Percentiles rank a stretch among this genome's conserved stretches.
phyloP scores from a whole-genome alignment of 2,113 vertebrate species.

The Lycocorax pyrrhopterus region DNA sequence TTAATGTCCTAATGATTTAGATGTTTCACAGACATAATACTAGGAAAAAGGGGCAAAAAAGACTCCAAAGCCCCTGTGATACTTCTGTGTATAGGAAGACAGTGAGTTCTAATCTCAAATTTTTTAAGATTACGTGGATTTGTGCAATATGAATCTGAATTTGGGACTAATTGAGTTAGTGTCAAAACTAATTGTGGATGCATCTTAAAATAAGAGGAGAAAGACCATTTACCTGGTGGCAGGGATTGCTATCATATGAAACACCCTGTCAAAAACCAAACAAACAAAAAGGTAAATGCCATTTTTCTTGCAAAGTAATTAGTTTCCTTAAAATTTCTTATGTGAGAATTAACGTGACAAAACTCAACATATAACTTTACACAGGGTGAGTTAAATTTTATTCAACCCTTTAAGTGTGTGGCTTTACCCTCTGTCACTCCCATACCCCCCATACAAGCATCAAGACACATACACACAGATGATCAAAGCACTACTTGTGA shows the following conservation, averaged over 20 bases:
- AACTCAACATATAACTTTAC: background rate
- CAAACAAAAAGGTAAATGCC: background rate
- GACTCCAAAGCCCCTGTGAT: background rate
- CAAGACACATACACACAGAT: background rate
- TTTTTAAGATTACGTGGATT: background rate
- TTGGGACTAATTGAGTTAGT: background rate
- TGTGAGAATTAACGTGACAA: background rate
- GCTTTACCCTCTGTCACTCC: background rate
- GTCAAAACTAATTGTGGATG: background rate
- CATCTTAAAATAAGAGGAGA: background rate
- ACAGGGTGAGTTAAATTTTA: background rate
- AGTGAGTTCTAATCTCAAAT: background rate
- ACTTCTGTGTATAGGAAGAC: background rate
- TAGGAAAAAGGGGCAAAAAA: background rate
- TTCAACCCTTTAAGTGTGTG: background rate
- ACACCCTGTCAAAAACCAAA: background rate
- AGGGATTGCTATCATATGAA: conserved; percentile 61
- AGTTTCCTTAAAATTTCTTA: background rate
- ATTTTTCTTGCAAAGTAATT: background rate
- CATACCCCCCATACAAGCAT: background rate
- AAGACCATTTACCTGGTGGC: conserved; percentile 49
- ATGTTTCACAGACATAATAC: background rate
- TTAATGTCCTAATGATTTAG: background rate
- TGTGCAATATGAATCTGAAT: background rate
- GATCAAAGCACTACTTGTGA: background rate